Evolutionary conservation across 2,113 vertebrate species (phyloP), one percentile per base, ranked within the genome.

Genomic region (Siniperca knerii): DNA sequence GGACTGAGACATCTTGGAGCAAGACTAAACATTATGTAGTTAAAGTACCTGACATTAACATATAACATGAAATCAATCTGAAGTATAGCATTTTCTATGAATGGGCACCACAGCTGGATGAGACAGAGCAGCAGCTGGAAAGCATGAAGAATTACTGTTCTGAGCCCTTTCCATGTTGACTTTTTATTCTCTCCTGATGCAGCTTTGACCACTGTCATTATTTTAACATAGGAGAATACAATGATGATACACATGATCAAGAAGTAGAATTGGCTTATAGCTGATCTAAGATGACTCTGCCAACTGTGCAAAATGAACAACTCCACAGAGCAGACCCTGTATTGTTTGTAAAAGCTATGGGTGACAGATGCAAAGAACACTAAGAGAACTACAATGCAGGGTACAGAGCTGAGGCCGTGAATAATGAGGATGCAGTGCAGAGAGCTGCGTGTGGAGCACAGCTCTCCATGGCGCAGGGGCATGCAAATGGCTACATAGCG

Each of bases 101-200:
- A 72, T 1, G 92, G 92, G 12, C 61, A 75, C 89, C 89, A 93
- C 18, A 95, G 54, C 64, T 89, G 87, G 57, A 91, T 79, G 42
- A 94, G 85, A 81, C 86, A 70, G 9, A 69, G 71, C 92, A 94
- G 4, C 42, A 95, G 58, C 88, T 95, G 94, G 54, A 92, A 84
- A 50, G 60, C 90, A 75, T 95, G 94, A 42, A 95, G 87, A 25
- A 79, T 8, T 25, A 94, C 92, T 0, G 94, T 95, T 15, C 80
- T 92, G 9, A 89, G 85, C 2, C 93, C 92, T 75, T 91, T 95
- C 11, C 37, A n/a, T 18, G 79, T 65, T 25, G 88, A 92, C 21
- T 77, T 84, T 40, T 86, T 90, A 13, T 80, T 73, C 3, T 90
- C 81, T 54, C 85, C 79, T 35, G 89, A 92, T n/a, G 90, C 83